Base-by-base conservation (phyloP, 2,113 vertebrate species). In the Dinomys branickii region DNA sequence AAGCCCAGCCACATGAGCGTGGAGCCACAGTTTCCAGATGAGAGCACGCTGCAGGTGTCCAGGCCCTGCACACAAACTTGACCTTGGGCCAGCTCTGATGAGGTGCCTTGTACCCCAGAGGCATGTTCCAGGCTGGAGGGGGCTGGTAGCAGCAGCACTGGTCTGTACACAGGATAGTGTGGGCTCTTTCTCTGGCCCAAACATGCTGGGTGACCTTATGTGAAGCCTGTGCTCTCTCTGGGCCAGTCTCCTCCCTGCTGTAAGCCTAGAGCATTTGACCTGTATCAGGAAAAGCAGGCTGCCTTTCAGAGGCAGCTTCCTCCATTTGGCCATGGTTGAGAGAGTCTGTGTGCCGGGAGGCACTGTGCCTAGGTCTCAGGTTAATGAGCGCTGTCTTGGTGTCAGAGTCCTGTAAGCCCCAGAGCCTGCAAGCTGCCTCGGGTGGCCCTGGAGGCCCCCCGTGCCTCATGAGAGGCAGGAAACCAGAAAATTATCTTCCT, bases 221-320 rank as follows among this genome's bases (percentile, higher is more conserved):
- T 41, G 33, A 77, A 96, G 61, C 33, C 81, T 87, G 50, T 47
- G 35, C 4, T 77, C 35, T 90, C 56, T 54, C 71, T 54, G 69
- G 58, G 11, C 44, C 77, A 44, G 7, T 77, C 54, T 75, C n/a
- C 12, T 10, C 50, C 1, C 47, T 24, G 26, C 35, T 71, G 16
- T 63, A 33, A 83, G 26, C 77, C n/a, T 54, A 96, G 69, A 54
- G 67, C 7, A 1, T 30, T 75, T 9, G 14, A 85, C 61, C 17
- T 41, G 50, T 47, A 67, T 33, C 28, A 61, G 56, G 6, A 95
- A 78, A 85, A 65, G 69, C 17, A 12, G 77, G 80, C 28, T 85
- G 63, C 52, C 83, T 88, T 71, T 56, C 38, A 24, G 7, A 28
- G 10, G 20, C 26, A 80, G 85, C 90, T 63, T 52, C 54, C 54